A percentile compares a stretch with the other conserved stretches of the same genome.
These are phyloP conservation scores for Capitella teleta DNA, from an alignment of 1,140 invertebrate genomes.

Conservation along the genomic window DNA sequence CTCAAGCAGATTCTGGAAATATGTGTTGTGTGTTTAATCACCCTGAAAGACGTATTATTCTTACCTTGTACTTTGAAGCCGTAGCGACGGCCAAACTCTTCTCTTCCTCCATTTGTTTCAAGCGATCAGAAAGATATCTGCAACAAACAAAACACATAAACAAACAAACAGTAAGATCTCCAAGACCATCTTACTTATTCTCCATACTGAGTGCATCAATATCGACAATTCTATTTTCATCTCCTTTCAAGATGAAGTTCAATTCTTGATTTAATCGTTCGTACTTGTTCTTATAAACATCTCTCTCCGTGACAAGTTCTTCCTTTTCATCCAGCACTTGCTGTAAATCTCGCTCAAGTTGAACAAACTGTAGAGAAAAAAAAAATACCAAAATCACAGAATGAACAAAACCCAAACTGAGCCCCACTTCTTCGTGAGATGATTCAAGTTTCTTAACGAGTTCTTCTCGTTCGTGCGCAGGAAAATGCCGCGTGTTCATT, in stretches of 20 bases:
- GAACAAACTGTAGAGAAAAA: conserved; percentile 45
- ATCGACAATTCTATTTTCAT: conserved; percentile 53
- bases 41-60: no score
- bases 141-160: not conserved
- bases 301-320: conserved; percentile 65
- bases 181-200: conserved; percentile 59
- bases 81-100: conserved; percentile 52
- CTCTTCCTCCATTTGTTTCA: conserved; percentile 67
- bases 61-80: conserved; percentile 43
- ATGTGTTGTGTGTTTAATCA: no score
- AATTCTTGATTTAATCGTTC: conserved; percentile 71
- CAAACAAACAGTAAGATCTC: not conserved
- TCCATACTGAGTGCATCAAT: conserved; percentile 69
- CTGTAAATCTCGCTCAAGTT: conserved; percentile 62
- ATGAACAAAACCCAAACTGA: not conserved
- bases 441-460: conserved; percentile 58
- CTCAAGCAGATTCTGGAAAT: conserved; percentile 40
- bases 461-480: conserved; percentile 50
- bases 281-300: conserved; percentile 74
- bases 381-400: not conserved
- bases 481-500: conserved; percentile 36
- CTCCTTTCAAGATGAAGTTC: conserved; percentile 56
- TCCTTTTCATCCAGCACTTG: conserved; percentile 73
- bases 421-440: conserved; percentile 50
- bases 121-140: conserved; percentile 62